phyloP scores from a whole-genome alignment of 2,888 invertebrate genomes.

The Orthosia gothica region DNA sequence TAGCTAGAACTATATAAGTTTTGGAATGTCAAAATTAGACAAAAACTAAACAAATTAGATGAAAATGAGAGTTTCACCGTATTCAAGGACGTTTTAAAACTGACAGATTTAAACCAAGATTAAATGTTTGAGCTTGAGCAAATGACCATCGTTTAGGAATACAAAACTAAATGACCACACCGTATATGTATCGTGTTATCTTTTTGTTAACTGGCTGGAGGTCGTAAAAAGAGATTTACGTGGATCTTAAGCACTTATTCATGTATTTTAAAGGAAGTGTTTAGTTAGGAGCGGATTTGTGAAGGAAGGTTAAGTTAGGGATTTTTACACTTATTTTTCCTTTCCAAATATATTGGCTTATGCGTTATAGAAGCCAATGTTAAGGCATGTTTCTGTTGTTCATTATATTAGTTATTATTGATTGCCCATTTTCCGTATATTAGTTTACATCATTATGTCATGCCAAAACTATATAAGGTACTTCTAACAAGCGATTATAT shows the following conservation, averaged over 20 bases:
- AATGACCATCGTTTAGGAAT: neutral
- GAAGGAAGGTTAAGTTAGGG: neutral
- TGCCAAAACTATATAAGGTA: too few species aligned
- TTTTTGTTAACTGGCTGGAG: neutral
- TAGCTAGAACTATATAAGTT: too few species aligned
- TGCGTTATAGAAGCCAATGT: neutral
- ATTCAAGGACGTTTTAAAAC: too few species aligned
- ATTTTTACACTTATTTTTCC: neutral
- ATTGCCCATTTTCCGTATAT: neutral
- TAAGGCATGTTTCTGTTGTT: neutral
- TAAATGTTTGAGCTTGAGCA: too few species aligned
- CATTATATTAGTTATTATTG: neutral
- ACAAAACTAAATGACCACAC: neutral
- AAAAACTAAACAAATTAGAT: too few species aligned
- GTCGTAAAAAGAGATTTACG: neutral
- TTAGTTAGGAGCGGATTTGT: slow-evolving; percentile 8
- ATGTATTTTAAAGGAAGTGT: slow-evolving; percentile 19
- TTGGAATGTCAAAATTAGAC: too few species aligned
- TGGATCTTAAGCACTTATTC: neutral
- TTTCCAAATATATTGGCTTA: neutral
- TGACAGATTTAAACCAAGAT: neutral
- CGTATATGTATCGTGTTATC: neutral
- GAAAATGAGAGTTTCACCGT: too few species aligned
- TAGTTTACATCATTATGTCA: neutral
- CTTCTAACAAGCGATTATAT: too few species aligned